Conservation (phyloP, 2,888 invertebrate genomes). For the Pyrocoelia pectoralis region DNA sequence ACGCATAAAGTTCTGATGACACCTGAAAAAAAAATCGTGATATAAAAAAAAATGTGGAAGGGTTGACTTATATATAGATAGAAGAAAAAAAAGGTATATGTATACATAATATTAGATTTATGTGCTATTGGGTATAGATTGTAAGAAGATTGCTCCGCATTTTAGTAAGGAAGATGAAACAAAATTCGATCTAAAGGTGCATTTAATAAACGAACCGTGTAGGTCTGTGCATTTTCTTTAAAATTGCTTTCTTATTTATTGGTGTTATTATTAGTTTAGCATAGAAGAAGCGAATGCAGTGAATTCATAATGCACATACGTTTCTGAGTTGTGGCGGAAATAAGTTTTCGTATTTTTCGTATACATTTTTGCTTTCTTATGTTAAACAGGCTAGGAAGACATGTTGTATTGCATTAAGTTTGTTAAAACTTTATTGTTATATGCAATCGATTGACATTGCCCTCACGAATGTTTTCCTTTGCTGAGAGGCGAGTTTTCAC, state of each 20-base stretch:
- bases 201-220: conserved; percentile 4
- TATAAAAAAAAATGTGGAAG: conserved; percentile 4
- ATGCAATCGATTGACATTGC: no score
- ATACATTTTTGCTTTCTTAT: no score
- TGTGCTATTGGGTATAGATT: conserved; percentile 30
- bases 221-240: background rate
- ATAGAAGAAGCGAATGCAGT: no score
- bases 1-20: conserved; percentile 83
- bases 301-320: no score
- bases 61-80: background rate
- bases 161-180: background rate
- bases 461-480: no score
- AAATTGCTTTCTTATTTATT: background rate
- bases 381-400: no score
- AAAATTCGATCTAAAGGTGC: background rate
- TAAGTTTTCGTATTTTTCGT: no score
- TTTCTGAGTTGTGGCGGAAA: no score
- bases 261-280: background rate
- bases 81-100: background rate
- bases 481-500: no score
- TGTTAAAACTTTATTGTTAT: no score
- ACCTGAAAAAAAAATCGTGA: conserved; percentile 66
- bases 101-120: conserved; percentile 21
- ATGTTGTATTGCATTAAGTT: no score
- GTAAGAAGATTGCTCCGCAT: conserved; percentile 22